Evolutionary conservation across 2,113 vertebrate species (phyloP).

Genomic region (Rhizomys pruinosus): DNA sequence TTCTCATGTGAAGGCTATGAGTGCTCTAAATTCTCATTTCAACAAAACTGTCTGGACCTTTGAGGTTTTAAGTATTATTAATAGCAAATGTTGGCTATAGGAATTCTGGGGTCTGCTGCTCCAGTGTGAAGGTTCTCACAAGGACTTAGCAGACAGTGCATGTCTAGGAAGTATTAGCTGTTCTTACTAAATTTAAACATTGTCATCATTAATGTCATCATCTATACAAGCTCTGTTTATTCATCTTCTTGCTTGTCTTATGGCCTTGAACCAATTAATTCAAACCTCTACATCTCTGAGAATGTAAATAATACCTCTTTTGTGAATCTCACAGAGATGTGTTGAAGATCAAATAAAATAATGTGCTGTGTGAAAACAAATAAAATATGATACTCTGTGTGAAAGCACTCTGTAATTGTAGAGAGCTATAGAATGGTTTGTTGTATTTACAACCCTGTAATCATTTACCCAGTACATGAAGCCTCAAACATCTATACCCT

Average conservation of each 20-base stretch:
- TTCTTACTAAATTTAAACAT: constrained; percentile 10
- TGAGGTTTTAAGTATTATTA: constrained; percentile 24
- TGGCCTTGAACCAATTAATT: background rate
- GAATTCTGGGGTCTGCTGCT: background rate
- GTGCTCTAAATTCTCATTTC: constrained; percentile 26
- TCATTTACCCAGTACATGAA: background rate
- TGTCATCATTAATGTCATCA: background rate
- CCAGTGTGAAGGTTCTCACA: background rate
- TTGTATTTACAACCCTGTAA: background rate
- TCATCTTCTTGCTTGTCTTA: background rate
- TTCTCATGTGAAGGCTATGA: constrained; percentile 17
- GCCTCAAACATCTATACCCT: background rate
- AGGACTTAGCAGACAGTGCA: background rate
- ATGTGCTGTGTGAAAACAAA: background rate
- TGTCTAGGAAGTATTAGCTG: background rate
- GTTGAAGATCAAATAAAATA: constrained; percentile 35
- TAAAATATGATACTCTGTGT: background rate
- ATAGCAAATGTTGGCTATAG: background rate
- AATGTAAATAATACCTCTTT: background rate
- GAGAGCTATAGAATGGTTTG: constrained; percentile 5
- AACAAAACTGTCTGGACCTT: constrained; percentile 12
- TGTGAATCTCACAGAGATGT: background rate
- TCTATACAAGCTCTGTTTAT: background rate
- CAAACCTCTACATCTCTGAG: background rate
- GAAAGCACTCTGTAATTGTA: constrained; percentile 8